Evolutionary conservation across 2,888 invertebrate species (phyloP), one percentile per base, ranked within the genome.

Genomic region (Melinaea marsaeus): DNA sequence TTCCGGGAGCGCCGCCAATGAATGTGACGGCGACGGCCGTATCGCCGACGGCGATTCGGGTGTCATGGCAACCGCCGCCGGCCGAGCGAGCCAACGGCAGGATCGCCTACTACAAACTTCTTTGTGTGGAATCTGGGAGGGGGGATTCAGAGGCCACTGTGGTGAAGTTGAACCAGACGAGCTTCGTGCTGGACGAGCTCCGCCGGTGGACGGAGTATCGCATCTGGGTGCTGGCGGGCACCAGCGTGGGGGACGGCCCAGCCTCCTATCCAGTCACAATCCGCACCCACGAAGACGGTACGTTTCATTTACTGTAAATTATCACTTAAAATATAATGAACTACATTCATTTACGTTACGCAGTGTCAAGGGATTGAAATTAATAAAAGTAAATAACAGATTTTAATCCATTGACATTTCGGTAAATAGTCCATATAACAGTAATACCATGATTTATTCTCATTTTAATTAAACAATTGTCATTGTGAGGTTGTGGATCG

Each of bases 261-360:
- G 94, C 95, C 79, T 98, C 98, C 75, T 95, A 95, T 89, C 97
- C 97, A 71, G 95, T 98, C 92, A 94, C 95, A 79, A 95, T 98
- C 79, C 95, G 95, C 92, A 99, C 99, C 74, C 96, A 97, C 85
- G 99, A 99, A 95, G 98, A 98, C 95, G 99, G 99, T 99, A 98
- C 95, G 98, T 96, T 84, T 86, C 86, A 32, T 46, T 58, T 33
- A 13, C 34, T 13, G 2, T 9, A 47, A 33, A 32, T 48, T 51
- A 48, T 3, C 11, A 60, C 32, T 32, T 51, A 51, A 22, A 42
- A 13, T 42, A 13, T 13, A 45, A 59, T 13, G 45, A 55, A 58
- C 42, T 34, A 55, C 55, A 13, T 32, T 47, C 5, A 35, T 35
- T 48, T 56, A 4, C 51, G 46, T n/a, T 13, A 45, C 56, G 63